Base-by-base conservation (phyloP, 2,888 invertebrate species). In the Cantharis rufa region DNA sequence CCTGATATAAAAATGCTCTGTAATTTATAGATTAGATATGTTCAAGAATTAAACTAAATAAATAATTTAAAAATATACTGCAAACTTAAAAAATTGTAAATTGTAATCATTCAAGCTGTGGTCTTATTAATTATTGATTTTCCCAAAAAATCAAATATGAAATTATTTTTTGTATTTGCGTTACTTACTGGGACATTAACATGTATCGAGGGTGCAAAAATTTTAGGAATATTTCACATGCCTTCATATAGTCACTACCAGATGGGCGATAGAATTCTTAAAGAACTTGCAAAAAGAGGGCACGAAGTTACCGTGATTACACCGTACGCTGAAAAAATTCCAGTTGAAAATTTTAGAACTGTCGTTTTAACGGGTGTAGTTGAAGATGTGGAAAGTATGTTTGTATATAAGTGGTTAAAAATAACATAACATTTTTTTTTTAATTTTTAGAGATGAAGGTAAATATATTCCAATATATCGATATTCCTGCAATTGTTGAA, bases 241-340 rank as follows among this genome's bases (percentile, higher is more conserved):
- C 78, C 82, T n/a, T 80, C 81, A 13, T 77, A 77, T 24, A 83
- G 84, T 18, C 85, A 85, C 77, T 82, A 81, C 13, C 79, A 80
- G 21, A 75, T 84, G 28, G 82, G 79, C n/a, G 79, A 81, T 70
- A 80, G 79, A 1, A 76, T 84, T 13, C 79, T 85, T 77, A 80
- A 78, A 69, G 82, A 82, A 69, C 66, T 85, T 24, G 84, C 84
- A 1, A 78, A 68, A 13, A 81, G 87, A 61, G 90, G 89, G 2
- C 89, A 90, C 81, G 85, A 88, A 69, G 86, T 89, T 24, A 85
- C 85, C 2, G 81, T 85, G 10, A 78, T 86, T 68, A 83, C 83
- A 62, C 82, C 83, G 9, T 81, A 80, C 62, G 86, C 86, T 71
- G 82, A 84, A 24, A 69, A 48, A 61, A 18, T n/a, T 24, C 85